phyloP scores from a whole-genome alignment of 2,797 vertebrate species.

The Esox masquinongy region DNA sequence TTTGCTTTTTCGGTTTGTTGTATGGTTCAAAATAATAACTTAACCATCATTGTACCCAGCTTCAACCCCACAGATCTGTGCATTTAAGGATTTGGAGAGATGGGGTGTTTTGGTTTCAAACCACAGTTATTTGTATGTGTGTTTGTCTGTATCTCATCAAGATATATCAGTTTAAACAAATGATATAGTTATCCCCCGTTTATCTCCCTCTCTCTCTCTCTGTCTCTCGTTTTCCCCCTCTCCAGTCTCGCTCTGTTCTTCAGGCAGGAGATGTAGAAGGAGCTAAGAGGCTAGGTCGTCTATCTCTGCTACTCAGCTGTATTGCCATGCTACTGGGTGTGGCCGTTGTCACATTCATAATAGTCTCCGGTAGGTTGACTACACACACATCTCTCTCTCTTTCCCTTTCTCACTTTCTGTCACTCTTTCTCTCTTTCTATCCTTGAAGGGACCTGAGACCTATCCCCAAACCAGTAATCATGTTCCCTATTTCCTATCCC shows the following conservation, averaged over 20 bases:
- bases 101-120: background rate
- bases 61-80: background rate
- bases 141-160: background rate
- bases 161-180: background rate
- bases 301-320: slow-evolving; percentile 82
- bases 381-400: background rate
- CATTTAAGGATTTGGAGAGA: background rate
- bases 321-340: slow-evolving; percentile 83
- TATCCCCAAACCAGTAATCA: too few species aligned
- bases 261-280: slow-evolving; percentile 83
- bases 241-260: slow-evolving; percentile 84
- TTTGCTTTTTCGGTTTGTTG: background rate
- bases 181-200: background rate
- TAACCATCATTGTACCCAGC: background rate
- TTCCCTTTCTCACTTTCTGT: background rate
- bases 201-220: background rate
- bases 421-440: slow-evolving; percentile 7
- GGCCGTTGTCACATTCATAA: slow-evolving; percentile 81
- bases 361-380: slow-evolving; percentile 61
- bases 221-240: slow-evolving; percentile 2
- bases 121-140: background rate
- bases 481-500: too few species aligned
- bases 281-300: slow-evolving; percentile 81
- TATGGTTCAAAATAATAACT: background rate
- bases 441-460: too few species aligned